Evolutionary conservation across 1,140 invertebrate species (phyloP).

Genomic region (Leptoteleia sp.): DNA sequence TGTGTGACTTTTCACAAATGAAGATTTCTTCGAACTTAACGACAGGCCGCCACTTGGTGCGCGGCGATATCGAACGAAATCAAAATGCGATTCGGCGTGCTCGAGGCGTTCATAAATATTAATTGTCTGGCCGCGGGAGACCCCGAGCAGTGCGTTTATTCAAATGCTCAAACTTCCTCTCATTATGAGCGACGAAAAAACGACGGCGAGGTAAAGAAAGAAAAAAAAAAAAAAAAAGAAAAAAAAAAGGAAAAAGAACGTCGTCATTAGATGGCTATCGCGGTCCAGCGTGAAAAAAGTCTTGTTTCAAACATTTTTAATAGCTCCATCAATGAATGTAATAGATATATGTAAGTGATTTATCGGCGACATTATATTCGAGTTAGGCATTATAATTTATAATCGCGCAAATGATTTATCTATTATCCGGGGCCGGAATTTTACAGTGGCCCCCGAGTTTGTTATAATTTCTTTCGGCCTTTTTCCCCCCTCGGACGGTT

Average conservation of each 20-base stretch:
- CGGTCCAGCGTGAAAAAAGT: conserved; percentile 43
- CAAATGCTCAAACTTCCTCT: conserved; percentile 17
- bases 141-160: background rate
- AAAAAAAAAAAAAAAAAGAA: too few relatives aligned
- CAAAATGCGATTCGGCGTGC: background rate
- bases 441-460: too few relatives aligned
- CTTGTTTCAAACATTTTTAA: conserved; percentile 56
- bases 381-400: conserved; percentile 15
- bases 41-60: conserved; percentile 21
- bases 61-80: conserved; percentile 16
- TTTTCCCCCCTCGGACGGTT: conserved; percentile 1
- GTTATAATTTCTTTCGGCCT: conserved; percentile 20
- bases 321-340: conserved; percentile 54
- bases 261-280: conserved; percentile 31
- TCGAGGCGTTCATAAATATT: conserved; percentile 43
- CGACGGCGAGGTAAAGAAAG: too few relatives aligned
- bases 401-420: conserved; percentile 37
- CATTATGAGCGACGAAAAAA: too few relatives aligned
- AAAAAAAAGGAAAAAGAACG: conserved; percentile 1
- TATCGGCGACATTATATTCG: conserved; percentile 10
- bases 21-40: conserved; percentile 52
- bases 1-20: conserved; percentile 58
- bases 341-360: conserved; percentile 44
- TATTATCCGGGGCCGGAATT: too few relatives aligned
- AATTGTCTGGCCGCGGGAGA: conserved; percentile 1